A percentile compares a stretch with the other conserved stretches of the same genome.
Evolutionary conservation across 2,888 invertebrate genomes (phyloP).

Genomic region (Drosophila algonquin): DNA sequence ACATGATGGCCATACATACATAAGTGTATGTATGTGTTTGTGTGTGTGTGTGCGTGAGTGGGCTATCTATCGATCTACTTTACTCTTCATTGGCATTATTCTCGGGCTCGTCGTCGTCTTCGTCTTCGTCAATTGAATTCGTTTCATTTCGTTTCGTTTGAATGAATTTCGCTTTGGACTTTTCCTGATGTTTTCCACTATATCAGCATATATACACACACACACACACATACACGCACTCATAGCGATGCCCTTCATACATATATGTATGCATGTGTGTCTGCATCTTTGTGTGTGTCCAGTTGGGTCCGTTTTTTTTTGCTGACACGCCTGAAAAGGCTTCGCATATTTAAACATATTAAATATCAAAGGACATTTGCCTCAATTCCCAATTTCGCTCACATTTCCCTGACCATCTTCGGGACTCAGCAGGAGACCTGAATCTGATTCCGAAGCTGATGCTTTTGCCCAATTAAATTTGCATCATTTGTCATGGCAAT

Average conservation of each 20-base stretch:
- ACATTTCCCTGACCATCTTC: slow-evolving; percentile 28
- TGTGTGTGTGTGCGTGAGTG: slow-evolving; percentile 40
- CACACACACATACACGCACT: slow-evolving; percentile 29
- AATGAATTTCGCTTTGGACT: slow-evolving; percentile 75
- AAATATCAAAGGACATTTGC: slow-evolving; percentile 77
- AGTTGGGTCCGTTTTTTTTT: slow-evolving; percentile 27
- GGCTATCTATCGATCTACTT: slow-evolving; percentile 80
- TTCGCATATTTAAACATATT: slow-evolving; percentile 79
- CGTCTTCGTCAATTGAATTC: slow-evolving; percentile 77
- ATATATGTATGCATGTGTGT: slow-evolving; percentile 7
- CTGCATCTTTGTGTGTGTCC: slow-evolving; percentile 5
- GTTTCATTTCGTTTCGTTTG: slow-evolving; percentile 81
- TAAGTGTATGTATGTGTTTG: background rate
- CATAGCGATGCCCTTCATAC: slow-evolving; percentile 27
- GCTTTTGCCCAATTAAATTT: slow-evolving; percentile 67
- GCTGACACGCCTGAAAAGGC: slow-evolving; percentile 71
- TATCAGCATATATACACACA: slow-evolving; percentile 58
- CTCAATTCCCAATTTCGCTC: slow-evolving; percentile 37
- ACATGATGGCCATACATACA: slow-evolving; percentile 51
- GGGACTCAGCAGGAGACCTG: slow-evolving; percentile 2
- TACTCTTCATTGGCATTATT: slow-evolving; percentile 80
- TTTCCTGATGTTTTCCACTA: slow-evolving; percentile 70
- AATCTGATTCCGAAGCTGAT: slow-evolving; percentile 8
- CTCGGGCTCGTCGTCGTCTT: slow-evolving; percentile 38
- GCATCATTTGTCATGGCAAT: slow-evolving; percentile 68